Base-by-base conservation (phyloP, 2,113 vertebrate genomes). In the Cairina moschata region DNA sequence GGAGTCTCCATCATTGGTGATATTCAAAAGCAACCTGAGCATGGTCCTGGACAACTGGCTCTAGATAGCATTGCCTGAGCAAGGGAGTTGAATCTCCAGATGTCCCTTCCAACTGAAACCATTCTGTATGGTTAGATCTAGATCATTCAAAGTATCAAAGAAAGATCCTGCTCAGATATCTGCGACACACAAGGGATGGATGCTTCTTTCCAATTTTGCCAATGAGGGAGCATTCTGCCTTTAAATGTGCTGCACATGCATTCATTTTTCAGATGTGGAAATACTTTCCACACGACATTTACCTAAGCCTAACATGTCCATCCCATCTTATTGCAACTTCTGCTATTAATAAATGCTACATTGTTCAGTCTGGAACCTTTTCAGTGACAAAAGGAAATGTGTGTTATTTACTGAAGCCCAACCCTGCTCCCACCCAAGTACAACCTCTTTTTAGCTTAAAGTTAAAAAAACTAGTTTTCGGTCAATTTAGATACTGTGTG, bases 391-490 rank as follows among this genome's bases (percentile, higher is more conserved):
- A 90, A 85, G 34, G 28, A 83, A 73, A 38, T 32, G 18, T 6
- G 17, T 71, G 38, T 67, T 88, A 73, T 86, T 86, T 88, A 52
- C 71, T 74, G 54, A 95, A 92, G 76, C 54, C 83, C 21, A 52
- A 13, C 23, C 23, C 40, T 55, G 46, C 46, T 48, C 46, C 36
- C 92, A 85, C 36, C 81, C 93, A 50, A 29, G 16, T 59, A 85
- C 67, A 91, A 96, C 90, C 86, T 71, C 54, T 92, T 90, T 90
- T 91, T 90, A 86, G 88, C 63, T 95, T 95, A 68, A 68, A 44
- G 75, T 94, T 93, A 95, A 96, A 97, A 46, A 91, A 91, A 91
- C 91, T 60, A 91, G 94, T 93, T 95, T 95, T 83, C 86, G 76
- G 46, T 80, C 66, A 94, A 95, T 96, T 95, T 94, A 95, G 73